phyloP scores from a whole-genome alignment of 2,113 vertebrate genomes.

The Maylandia zebra region DNA sequence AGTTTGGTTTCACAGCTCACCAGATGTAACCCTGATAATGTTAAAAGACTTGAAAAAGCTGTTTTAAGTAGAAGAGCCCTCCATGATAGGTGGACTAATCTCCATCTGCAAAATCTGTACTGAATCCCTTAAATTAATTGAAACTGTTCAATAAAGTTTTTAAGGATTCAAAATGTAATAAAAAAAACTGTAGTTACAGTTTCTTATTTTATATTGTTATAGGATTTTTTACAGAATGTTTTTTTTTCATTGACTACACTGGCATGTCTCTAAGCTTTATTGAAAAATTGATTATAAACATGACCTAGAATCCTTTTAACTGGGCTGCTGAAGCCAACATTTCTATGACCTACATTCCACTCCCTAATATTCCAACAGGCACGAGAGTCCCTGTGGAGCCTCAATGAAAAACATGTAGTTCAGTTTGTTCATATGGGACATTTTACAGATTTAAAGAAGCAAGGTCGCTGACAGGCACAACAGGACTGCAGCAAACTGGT shows the following conservation, averaged over 20 bases:
- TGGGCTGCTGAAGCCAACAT: not conserved
- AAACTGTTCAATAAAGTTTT: not conserved
- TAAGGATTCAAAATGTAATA: not conserved
- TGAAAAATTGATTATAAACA: slow-evolving; percentile 26
- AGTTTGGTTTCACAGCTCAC: not conserved
- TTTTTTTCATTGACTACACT: not conserved
- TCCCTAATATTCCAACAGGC: not conserved
- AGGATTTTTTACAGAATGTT: not conserved
- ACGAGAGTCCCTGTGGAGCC: not conserved
- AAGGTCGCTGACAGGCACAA: not conserved
- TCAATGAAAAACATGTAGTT: not conserved
- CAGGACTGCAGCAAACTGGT: not conserved
- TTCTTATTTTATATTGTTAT: not conserved
- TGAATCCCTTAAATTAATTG: not conserved
- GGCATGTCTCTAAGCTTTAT: not conserved
- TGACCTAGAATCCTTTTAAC: slow-evolving; percentile 6
- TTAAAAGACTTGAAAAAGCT: not conserved
- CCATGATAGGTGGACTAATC: not conserved
- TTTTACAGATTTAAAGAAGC: not conserved
- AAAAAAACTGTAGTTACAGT: not conserved
- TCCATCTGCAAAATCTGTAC: not conserved
- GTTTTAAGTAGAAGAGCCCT: not conserved
- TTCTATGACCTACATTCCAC: not conserved
- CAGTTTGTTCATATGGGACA: not conserved
- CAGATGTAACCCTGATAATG: not conserved